phyloP scores from a whole-genome alignment of 2,113 vertebrate genomes.

The Tachuris rubrigastra region DNA sequence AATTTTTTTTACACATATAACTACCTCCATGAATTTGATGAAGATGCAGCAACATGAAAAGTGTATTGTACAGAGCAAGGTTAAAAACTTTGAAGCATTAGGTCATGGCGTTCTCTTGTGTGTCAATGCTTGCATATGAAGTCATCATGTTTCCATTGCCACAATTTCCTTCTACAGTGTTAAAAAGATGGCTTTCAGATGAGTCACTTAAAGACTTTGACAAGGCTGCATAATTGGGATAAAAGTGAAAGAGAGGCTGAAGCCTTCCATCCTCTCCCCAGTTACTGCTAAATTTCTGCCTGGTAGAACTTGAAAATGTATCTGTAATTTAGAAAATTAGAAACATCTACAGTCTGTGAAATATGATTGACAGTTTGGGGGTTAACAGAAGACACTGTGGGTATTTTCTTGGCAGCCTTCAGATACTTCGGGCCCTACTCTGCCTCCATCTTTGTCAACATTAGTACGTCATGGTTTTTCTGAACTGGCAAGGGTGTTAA shows the following conservation, averaged over 20 bases:
- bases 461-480: not conserved
- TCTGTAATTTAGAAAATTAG: slow-evolving; percentile 63
- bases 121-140: slow-evolving; percentile 67
- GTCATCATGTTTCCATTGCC: slow-evolving; percentile 68
- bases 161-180: slow-evolving; percentile 65
- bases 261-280: slow-evolving; percentile 46
- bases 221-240: slow-evolving; percentile 52
- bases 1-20: slow-evolving; percentile 87
- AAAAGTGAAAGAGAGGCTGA: slow-evolving; percentile 34
- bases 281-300: slow-evolving; percentile 69
- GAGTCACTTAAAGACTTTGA: slow-evolving; percentile 60
- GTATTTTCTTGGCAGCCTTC: slow-evolving; percentile 65
- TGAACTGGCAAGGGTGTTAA: slow-evolving; percentile 29
- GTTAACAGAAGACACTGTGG: slow-evolving; percentile 65
- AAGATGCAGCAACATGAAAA: slow-evolving; percentile 82
- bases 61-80: slow-evolving; percentile 75
- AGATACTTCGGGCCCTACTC: slow-evolving; percentile 61
- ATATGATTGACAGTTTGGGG: slow-evolving; percentile 51
- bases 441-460: slow-evolving; percentile 47
- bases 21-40: slow-evolving; percentile 94
- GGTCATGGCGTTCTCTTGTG: slow-evolving; percentile 70
- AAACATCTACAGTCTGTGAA: slow-evolving; percentile 55
- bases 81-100: slow-evolving; percentile 58
- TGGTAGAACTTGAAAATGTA: slow-evolving; percentile 65
- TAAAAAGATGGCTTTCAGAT: slow-evolving; percentile 64